These are phyloP conservation scores for Opisthograptis luteolata DNA, from an alignment of 2,888 invertebrate species.

Conservation along the genomic window DNA sequence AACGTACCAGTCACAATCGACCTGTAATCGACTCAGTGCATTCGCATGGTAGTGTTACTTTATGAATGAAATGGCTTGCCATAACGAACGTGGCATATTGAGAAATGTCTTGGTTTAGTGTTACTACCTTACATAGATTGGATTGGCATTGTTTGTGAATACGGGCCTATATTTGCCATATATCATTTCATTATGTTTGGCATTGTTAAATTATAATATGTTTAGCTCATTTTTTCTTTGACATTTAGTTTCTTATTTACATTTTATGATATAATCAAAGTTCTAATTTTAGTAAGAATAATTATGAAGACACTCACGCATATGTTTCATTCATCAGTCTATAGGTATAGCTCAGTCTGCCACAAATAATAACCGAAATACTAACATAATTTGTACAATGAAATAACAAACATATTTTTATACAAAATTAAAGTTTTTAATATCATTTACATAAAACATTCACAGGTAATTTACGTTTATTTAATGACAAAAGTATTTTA, in stretches of 20 bases:
- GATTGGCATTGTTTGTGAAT: too few species aligned
- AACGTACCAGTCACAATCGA: too few species aligned
- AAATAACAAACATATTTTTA: slow-evolving; percentile 7
- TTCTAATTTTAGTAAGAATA: slow-evolving; percentile 4
- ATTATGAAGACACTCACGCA: slow-evolving; percentile 26
- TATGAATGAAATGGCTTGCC: too few species aligned
- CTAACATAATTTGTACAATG: slow-evolving; percentile 21
- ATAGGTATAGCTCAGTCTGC: slow-evolving; percentile 37
- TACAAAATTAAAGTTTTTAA: not conserved
- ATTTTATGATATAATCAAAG: not conserved
- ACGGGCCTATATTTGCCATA: too few species aligned
- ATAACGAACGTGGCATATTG: too few species aligned
- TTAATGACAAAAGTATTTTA: not conserved
- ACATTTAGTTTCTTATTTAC: not conserved
- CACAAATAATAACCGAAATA: slow-evolving; percentile 31
- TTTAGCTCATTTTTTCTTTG: not conserved
- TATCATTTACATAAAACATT: not conserved
- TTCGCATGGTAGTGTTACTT: too few species aligned
- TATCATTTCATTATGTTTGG: too few species aligned
- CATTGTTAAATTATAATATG: not conserved
- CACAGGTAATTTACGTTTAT: slow-evolving; percentile 3
- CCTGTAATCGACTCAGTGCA: too few species aligned
- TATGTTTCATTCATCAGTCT: slow-evolving; percentile 36
- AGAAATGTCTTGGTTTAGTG: too few species aligned
- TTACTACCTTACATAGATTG: too few species aligned